These are phyloP conservation scores for Platichthys flesus DNA, from an alignment of 2,113 vertebrate genomes.

Conservation along the genomic window DNA sequence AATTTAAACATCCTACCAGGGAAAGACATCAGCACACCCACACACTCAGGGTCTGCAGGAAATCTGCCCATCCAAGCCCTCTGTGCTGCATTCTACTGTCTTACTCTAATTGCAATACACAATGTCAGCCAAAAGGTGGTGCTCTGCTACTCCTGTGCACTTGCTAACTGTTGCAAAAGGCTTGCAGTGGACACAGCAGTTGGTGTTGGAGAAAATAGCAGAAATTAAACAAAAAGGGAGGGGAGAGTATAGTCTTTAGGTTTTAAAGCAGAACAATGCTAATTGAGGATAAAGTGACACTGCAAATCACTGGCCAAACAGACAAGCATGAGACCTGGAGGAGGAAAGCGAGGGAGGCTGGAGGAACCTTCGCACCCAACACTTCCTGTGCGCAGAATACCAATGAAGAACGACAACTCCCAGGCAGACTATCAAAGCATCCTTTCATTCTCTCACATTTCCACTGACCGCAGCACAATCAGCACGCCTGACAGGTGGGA, in stretches of 20 bases:
- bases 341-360: slow-evolving; percentile 37
- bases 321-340: slow-evolving; percentile 35
- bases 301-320: slow-evolving; percentile 44
- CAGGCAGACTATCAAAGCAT: slow-evolving; percentile 67
- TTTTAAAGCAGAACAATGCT: slow-evolving; percentile 26
- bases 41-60: slow-evolving; percentile 34
- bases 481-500: slow-evolving; percentile 33
- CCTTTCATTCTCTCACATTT: slow-evolving; percentile 64
- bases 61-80: slow-evolving; percentile 28
- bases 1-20: slow-evolving; percentile 37
- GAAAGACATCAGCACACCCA: slow-evolving; percentile 26
- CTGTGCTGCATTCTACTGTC: slow-evolving; percentile 15
- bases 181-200: neutral
- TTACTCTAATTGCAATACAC: slow-evolving; percentile 41
- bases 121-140: slow-evolving; percentile 65
- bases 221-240: slow-evolving; percentile 7
- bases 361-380: slow-evolving; percentile 65
- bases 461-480: slow-evolving; percentile 52
- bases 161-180: neutral
- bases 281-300: slow-evolving; percentile 44
- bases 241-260: neutral
- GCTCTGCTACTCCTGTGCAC: slow-evolving; percentile 64
- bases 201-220: slow-evolving; percentile 27
- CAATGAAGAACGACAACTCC: slow-evolving; percentile 67
- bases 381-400: slow-evolving; percentile 72